Evolutionary conservation across 2,888 invertebrate genomes (phyloP).

Genomic region (Nemoura dubitans): DNA sequence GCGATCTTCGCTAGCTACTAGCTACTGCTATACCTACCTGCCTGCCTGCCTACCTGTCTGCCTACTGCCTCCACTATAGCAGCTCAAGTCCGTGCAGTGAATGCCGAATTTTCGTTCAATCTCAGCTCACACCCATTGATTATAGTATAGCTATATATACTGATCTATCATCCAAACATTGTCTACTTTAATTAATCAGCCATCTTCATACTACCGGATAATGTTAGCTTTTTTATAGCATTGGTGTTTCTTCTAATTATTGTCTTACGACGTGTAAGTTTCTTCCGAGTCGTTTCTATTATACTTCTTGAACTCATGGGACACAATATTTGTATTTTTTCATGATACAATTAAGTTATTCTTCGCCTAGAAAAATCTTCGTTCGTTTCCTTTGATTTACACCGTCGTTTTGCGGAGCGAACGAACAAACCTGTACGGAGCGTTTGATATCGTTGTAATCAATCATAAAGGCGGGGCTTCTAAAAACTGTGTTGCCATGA

Average conservation of each 20-base stretch:
- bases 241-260: background rate
- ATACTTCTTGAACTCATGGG: background rate
- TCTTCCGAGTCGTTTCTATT: background rate
- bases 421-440: background rate
- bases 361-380: background rate
- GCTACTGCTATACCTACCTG: constrained; percentile 16
- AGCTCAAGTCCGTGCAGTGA: background rate
- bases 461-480: constrained; percentile 7
- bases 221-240: background rate
- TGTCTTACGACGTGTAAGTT: background rate
- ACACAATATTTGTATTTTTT: background rate
- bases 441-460: background rate
- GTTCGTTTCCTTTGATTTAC: constrained; percentile 13
- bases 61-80: background rate
- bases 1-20: constrained; percentile 16
- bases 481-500: background rate
- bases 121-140: background rate
- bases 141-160: constrained; percentile 16
- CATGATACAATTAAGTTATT: background rate
- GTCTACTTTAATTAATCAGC: constrained; percentile 14
- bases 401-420: background rate
- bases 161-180: constrained; percentile 20
- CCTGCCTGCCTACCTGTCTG: background rate
- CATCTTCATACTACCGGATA: background rate
- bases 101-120: background rate